phyloP scores from a whole-genome alignment of 2,888 invertebrate species.

The Ophion slaviceki region DNA sequence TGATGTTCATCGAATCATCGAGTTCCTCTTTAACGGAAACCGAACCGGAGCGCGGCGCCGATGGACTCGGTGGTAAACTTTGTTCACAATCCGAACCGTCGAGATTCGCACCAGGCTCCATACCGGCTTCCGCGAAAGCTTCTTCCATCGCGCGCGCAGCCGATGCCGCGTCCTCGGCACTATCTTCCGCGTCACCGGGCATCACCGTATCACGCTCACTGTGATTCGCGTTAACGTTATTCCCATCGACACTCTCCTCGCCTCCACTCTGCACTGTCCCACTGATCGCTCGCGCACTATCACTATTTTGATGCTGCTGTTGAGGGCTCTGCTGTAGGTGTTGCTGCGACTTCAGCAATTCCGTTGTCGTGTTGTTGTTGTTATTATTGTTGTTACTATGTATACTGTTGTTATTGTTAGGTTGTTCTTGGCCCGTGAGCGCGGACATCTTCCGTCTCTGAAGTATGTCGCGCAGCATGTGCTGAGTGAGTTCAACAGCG shows the following conservation, averaged over 20 bases:
- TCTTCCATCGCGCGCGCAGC: conserved; percentile 86
- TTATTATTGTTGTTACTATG: conserved; percentile 85
- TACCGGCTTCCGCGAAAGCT: conserved; percentile 87
- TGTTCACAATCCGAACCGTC: conserved; percentile 82
- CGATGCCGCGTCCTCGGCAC: conserved; percentile 83
- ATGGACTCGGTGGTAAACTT: conserved; percentile 81
- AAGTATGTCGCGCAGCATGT: conserved; percentile 95
- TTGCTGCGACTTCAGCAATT: conserved; percentile 84
- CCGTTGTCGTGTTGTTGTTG: conserved; percentile 85
- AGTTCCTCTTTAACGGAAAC: conserved; percentile 82
- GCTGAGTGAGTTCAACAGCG: conserved; percentile 88
- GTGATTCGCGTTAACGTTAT: conserved; percentile 79
- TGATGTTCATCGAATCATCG: conserved; percentile 79
- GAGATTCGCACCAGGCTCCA: conserved; percentile 83
- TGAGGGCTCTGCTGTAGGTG: conserved; percentile 84
- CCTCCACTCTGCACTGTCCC: conserved; percentile 83
- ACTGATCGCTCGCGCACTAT: conserved; percentile 81
- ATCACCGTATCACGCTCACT: conserved; percentile 81
- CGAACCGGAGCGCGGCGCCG: conserved; percentile 80
- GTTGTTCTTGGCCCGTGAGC: conserved; percentile 89
- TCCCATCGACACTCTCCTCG: conserved; percentile 81
- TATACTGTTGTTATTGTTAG: conserved; percentile 84
- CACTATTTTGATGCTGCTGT: conserved; percentile 79
- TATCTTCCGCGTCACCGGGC: conserved; percentile 82
- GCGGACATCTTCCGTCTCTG: conserved; percentile 94